These are phyloP conservation scores for Colletes latitarsis DNA, from an alignment of 1,140 invertebrate species.

Conservation along the genomic window DNA sequence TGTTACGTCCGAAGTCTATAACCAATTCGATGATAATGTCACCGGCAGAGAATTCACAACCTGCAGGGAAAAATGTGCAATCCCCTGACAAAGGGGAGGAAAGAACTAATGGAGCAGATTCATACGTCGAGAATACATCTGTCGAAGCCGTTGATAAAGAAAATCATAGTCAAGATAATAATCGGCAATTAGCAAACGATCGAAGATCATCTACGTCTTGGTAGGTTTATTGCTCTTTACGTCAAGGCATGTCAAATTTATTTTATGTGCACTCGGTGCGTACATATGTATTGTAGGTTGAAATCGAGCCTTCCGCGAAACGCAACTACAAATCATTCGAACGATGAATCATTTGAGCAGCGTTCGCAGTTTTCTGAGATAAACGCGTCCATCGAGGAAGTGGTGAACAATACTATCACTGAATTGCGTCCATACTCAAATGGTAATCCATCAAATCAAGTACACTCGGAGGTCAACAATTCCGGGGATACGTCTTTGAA, in stretches of 20 bases:
- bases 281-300: conserved; percentile 40
- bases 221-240: conserved; percentile 35
- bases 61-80: conserved; percentile 34
- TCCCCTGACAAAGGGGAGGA: conserved; percentile 31
- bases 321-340: conserved; percentile 25
- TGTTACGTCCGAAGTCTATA: conserved; percentile 79
- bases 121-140: conserved; percentile 39
- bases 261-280: too few relatives aligned
- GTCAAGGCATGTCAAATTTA: not conserved
- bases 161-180: conserved; percentile 65
- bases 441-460: conserved; percentile 21
- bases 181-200: conserved; percentile 55
- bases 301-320: conserved; percentile 44
- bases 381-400: conserved; percentile 50
- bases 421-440: conserved; percentile 57
- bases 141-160: conserved; percentile 71
- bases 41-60: conserved; percentile 58
- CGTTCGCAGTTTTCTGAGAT: conserved; percentile 53
- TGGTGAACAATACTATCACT: conserved; percentile 65
- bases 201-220: conserved; percentile 73
- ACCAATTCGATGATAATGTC: conserved; percentile 50
- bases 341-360: conserved; percentile 37
- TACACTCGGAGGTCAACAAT: conserved; percentile 26
- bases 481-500: conserved; percentile 36
- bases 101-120: conserved; percentile 30